phyloP scores from a whole-genome alignment of 2,797 vertebrate genomes.

The Holocentrus rufus region DNA sequence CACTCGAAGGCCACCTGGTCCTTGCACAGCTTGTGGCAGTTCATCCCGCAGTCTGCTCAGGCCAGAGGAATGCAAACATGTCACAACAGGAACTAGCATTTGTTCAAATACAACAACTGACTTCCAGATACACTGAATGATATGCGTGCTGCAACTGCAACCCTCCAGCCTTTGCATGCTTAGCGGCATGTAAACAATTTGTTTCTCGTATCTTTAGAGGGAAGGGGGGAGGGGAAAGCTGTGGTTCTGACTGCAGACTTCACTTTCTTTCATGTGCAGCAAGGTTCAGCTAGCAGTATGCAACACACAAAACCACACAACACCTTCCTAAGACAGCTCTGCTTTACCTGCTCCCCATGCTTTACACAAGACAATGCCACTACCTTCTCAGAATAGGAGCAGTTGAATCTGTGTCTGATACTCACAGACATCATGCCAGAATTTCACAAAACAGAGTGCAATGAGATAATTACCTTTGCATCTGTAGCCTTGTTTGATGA shows the following conservation, averaged over 20 bases:
- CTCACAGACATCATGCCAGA: conserved; percentile 13
- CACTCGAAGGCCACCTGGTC: conserved; percentile 95
- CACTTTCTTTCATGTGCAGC: conserved; percentile 63
- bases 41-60: conserved; percentile 91
- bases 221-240: conserved; percentile 60
- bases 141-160: conserved; percentile 66
- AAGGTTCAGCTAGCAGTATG: conserved; percentile 59
- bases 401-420: not conserved
- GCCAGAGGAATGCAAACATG: conserved; percentile 54
- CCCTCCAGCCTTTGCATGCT: conserved; percentile 49
- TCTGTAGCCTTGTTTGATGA: conserved; percentile 96
- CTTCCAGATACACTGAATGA: conserved; percentile 30
- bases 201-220: conserved; percentile 57
- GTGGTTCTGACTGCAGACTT: conserved; percentile 63
- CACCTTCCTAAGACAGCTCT: conserved; percentile 38
- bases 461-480: conserved; percentile 87
- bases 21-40: conserved; percentile 96
- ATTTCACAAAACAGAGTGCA: not conserved
- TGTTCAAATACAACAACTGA: conserved; percentile 12
- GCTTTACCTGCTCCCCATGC: conserved; percentile 56
- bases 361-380: conserved; percentile 18
- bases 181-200: conserved; percentile 61
- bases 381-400: conserved; percentile 1
- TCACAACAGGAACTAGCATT: conserved; percentile 65
- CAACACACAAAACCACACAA: conserved; percentile 68